Evolutionary conservation across 2,888 invertebrate genomes (phyloP).

Genomic region (Chaetogeoica ovagalla): DNA sequence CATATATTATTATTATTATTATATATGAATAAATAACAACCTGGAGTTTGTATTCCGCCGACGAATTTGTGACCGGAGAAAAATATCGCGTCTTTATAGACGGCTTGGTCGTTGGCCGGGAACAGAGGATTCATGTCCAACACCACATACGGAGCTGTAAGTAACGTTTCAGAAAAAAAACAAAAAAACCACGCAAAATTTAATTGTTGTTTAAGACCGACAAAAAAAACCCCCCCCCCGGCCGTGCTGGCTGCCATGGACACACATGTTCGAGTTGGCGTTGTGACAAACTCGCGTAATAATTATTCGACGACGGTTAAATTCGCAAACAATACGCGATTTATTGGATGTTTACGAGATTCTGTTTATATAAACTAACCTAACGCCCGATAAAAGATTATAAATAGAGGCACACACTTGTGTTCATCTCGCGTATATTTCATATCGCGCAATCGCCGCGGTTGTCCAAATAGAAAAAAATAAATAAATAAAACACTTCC

Average conservation of each 20-base stretch:
- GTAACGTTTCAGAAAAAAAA: constrained; percentile 37
- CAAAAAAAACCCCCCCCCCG: not conserved
- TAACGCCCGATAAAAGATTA: too few relatives aligned
- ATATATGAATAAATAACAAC: constrained; percentile 57
- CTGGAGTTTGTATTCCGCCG: constrained; percentile 86
- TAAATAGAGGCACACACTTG: too few relatives aligned
- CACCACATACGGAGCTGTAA: constrained; percentile 70
- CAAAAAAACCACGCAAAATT: not conserved
- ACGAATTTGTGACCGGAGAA: constrained; percentile 89
- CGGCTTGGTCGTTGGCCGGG: constrained; percentile 69
- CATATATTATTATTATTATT: not conserved
- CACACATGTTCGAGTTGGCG: too few relatives aligned
- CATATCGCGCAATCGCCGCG: not conserved
- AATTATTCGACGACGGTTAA: too few relatives aligned
- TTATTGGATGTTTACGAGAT: too few relatives aligned
- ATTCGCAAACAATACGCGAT: too few relatives aligned
- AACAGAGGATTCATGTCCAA: constrained; percentile 84
- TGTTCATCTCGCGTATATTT: too few relatives aligned
- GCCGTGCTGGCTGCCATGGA: not conserved
- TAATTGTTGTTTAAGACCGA: not conserved
- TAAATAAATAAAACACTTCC: too few relatives aligned
- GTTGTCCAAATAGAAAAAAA: not conserved
- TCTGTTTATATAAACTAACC: too few relatives aligned
- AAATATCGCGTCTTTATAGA: constrained; percentile 85
- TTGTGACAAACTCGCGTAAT: too few relatives aligned